A percentile compares a stretch with the other conserved stretches of the same genome.
Evolutionary conservation across 2,888 invertebrate genomes (phyloP).

Genomic region (Acanthosoma haemorrhoidale): DNA sequence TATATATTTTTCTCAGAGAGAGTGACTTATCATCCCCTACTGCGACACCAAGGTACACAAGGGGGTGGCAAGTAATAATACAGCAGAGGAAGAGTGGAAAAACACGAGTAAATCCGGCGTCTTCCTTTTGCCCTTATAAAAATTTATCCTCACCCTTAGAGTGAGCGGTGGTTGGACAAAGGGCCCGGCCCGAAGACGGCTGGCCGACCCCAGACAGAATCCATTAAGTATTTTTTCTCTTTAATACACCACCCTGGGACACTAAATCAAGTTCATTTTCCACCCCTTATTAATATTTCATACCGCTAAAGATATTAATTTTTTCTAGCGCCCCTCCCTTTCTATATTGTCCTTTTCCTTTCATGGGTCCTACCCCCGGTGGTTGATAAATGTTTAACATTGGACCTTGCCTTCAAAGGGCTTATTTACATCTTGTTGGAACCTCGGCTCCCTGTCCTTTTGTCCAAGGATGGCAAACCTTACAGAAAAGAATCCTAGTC

Average conservation of each 20-base stretch:
- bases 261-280: conserved; percentile 7
- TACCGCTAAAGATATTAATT: background rate
- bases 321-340: background rate
- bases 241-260: background rate
- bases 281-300: conserved; percentile 19
- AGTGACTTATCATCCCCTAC: no score
- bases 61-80: no score
- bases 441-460: no score
- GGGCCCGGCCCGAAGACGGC: background rate
- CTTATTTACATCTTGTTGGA: background rate
- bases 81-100: background rate
- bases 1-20: no score
- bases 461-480: background rate
- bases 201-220: background rate
- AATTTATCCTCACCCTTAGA: background rate
- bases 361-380: no score
- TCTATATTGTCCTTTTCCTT: no score
- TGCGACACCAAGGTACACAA: no score
- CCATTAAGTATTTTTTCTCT: conserved; percentile 10
- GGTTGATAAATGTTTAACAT: conserved; percentile 6
- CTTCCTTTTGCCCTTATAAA: background rate
- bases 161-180: background rate
- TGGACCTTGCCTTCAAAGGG: background rate
- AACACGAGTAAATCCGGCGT: background rate
- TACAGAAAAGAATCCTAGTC: background rate